Evolutionary conservation across 2,888 invertebrate genomes (phyloP).

Genomic region (Mechanitis mazaeus): DNA sequence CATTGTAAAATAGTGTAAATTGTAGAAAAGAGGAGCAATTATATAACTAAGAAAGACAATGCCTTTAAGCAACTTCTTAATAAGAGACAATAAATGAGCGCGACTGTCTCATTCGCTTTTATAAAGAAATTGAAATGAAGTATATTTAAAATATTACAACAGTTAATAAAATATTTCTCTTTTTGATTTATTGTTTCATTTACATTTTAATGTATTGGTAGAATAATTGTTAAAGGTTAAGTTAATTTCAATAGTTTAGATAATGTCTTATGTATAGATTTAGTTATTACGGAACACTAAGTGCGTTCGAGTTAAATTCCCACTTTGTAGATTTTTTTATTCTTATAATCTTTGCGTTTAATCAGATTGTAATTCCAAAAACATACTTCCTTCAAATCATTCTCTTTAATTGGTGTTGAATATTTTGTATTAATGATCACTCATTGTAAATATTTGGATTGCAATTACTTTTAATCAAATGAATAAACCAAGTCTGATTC

Average conservation of each 20-base stretch:
- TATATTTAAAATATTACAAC: not conserved
- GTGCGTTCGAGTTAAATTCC: not conserved
- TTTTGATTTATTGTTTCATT: too few species aligned
- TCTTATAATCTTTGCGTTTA: not conserved
- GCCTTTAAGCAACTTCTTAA: constrained; percentile 59
- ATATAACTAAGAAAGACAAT: constrained; percentile 52
- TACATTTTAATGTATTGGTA: not conserved
- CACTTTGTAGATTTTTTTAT: constrained; percentile 1
- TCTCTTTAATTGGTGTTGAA: constrained; percentile 1
- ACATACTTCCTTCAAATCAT: constrained; percentile 1
- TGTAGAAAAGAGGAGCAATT: constrained; percentile 49
- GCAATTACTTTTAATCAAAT: not conserved
- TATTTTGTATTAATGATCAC: not conserved
- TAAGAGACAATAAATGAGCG: constrained; percentile 34
- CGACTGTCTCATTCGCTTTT: constrained; percentile 26
- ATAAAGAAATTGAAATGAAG: constrained; percentile 30
- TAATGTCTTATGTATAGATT: not conserved
- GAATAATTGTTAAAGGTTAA: not conserved
- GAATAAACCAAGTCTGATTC: not conserved
- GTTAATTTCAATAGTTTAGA: too few species aligned
- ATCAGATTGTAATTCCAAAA: not conserved
- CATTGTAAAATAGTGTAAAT: constrained; percentile 56
- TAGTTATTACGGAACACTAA: not conserved
- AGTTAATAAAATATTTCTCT: not conserved
- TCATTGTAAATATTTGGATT: not conserved